Base-by-base conservation (phyloP, 2,113 vertebrate genomes). In the Aspidoscelis tigris region DNA sequence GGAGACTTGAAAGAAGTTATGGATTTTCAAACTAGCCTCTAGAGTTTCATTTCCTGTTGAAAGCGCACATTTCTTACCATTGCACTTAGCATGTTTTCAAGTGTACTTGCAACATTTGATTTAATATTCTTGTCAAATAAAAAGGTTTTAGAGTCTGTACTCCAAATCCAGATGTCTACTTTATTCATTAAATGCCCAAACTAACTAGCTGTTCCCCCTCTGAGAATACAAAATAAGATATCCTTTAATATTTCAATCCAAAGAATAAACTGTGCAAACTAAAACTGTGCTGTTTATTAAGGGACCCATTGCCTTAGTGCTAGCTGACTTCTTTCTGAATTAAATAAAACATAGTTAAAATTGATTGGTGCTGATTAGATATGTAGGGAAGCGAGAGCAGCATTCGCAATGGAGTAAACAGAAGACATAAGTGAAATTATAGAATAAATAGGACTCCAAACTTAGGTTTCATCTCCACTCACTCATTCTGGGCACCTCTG, bases 81-180 rank as follows among this genome's bases (percentile, higher is more conserved):
- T 90, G 24, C 87, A 84, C 81, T 93, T 91, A 87, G 74, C 9
- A 33, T 55, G 5, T 87, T 90, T 88, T 89, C 78, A 89, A 86
- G 24, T 86, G 16, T 91, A 53, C 0, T 92, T 16, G 2, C 58
- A 87, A 41, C 70, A 41, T 87, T 22, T 65, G 85, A 88, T 77
- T 90, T 82, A 83, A 7, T 0, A 87, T 87, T 66, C 79, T 77
- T 83, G 14, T 53, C 87, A 73, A 88, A 82, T 86, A 22, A 84
- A 89, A 89, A 84, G 0, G 5, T 86, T 90, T 90, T 84, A 84
- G 41, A 66, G 22, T 72, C 14, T 80, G 0, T 81, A 50, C 70
- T 68, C 44, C 3, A 72, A 76, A 39, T 78, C 65, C 78, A 86
- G 78, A 81, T 79, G 70, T 7, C 9, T 87, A 75, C 10, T 75